Percentiles rank a stretch among this genome's conserved stretches.
These are phyloP conservation scores for Drosophila setifemur DNA, from an alignment of 1,140 invertebrate genomes.

Conservation along the genomic window DNA sequence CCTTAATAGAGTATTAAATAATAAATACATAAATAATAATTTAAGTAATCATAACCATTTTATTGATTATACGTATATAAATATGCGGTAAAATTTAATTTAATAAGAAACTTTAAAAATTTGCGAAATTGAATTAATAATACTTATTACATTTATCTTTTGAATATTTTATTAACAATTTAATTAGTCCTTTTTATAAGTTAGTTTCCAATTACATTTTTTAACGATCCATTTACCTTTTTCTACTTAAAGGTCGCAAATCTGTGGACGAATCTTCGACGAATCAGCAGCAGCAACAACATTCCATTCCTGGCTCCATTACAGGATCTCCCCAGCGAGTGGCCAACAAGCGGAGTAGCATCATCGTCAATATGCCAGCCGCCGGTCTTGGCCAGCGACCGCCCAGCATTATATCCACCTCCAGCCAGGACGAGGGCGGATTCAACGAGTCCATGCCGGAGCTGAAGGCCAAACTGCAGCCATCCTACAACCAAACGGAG, in stretches of 20 bases:
- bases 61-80: too few species aligned
- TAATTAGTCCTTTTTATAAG: too few species aligned
- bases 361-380: constrained; percentile 85
- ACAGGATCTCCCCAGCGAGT: constrained; percentile 62
- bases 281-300: constrained; percentile 47
- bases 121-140: too few species aligned
- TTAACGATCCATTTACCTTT: neutral
- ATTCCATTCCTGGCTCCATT: constrained; percentile 41
- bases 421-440: constrained; percentile 85
- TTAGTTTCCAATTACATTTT: too few species aligned
- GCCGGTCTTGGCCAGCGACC: constrained; percentile 85
- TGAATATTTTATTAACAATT: too few species aligned
- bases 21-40: too few species aligned
- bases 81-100: too few species aligned
- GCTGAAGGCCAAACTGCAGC: constrained; percentile 85
- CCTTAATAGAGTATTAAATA: too few species aligned
- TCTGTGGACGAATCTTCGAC: constrained; percentile 50
- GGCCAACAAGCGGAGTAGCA: constrained; percentile 79
- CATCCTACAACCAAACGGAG: constrained; percentile 57
- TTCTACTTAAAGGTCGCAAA: constrained; percentile 58
- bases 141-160: too few species aligned
- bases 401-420: constrained; percentile 83
- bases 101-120: too few species aligned
- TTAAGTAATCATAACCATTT: too few species aligned
- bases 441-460: constrained; percentile 87